Base-by-base conservation (phyloP, 1,140 invertebrate genomes). In the Conus betulinus region DNA sequence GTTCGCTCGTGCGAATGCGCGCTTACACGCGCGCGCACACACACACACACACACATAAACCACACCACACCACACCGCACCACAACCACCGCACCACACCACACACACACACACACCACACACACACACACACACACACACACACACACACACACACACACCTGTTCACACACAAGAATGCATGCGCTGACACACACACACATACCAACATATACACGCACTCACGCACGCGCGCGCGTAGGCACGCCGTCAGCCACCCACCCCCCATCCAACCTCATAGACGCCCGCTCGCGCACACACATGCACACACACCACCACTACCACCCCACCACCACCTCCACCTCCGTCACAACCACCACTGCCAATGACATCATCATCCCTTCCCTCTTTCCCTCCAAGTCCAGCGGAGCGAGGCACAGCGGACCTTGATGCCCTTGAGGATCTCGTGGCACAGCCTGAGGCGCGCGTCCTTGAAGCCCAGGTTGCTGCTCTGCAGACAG, bases 381-480 rank as follows among this genome's bases (percentile, higher is more conserved):
- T 11, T 13, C 78, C 78, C 51, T 13, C 51, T n/a, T 10, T 79
- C 60, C 60, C 60, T 63, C 60, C 60, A 63, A 11, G 60, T 39
- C 39, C 39, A 39, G 39, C 15, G 57, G 57, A 60, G 57, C 4
- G 15, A 2, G 15, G 20, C 67, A 71, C 67, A 11, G 11, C 85
- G 88, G 78, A 97, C 98, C 91, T 95, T 95, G 13, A 96, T 95
- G 39, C 95, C 95, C 90, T 91, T 93, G 0, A 95, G 84, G n/a
- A 95, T 91, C 91, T 96, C 95, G 89, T 91, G 94, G 90, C 94
- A 94, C 27, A 95, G 82, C 89, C 95, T 95, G 20, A 95, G 90
- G 90, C 97, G 93, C 84, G 94, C 92, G 90, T 97, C 97, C 82
- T 96, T 96, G 15, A 96, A 91, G 63, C 93, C 94, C 89, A 97